Evolutionary conservation across 2,113 vertebrate genomes (phyloP).

Genomic region (Myrmophylax atrothorax): DNA sequence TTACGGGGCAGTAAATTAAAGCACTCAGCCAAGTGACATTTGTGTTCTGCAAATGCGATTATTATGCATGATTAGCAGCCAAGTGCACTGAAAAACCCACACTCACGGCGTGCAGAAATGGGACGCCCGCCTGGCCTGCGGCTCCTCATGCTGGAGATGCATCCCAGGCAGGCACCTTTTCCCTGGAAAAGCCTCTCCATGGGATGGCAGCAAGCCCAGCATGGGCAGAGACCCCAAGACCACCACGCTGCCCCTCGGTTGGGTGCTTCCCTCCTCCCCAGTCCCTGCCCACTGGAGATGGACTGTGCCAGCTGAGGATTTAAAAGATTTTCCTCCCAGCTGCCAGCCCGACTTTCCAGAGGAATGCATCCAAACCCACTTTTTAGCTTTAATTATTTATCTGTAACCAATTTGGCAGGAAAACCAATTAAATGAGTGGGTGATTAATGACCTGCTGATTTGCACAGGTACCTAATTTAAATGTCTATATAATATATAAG

Average conservation of each 20-base stretch:
- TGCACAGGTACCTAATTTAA: slow-evolving; percentile 72
- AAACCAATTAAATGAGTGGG: slow-evolving; percentile 73
- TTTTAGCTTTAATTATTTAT: slow-evolving; percentile 76
- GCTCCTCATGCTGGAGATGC: fast-evolving
- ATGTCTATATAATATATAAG: slow-evolving; percentile 68
- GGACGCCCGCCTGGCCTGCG: background rate
- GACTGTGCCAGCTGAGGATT: background rate
- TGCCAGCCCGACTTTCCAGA: slow-evolving; percentile 54
- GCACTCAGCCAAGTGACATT: slow-evolving; percentile 73
- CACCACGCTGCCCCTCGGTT: background rate
- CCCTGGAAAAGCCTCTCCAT: background rate
- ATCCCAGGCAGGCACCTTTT: background rate
- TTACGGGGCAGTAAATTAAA: slow-evolving; percentile 72
- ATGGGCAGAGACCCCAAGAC: fast-evolving
- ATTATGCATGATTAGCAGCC: slow-evolving; percentile 75
- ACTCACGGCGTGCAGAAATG: background rate
- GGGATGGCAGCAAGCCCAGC: background rate
- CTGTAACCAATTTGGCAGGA: slow-evolving; percentile 75
- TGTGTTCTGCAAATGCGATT: slow-evolving; percentile 71
- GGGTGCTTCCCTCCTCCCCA: fast-evolving
- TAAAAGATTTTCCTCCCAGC: slow-evolving; percentile 30
- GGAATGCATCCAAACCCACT: slow-evolving; percentile 63
- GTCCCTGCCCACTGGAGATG: fast-evolving
- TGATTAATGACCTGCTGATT: slow-evolving; percentile 72
- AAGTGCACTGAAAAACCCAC: slow-evolving; percentile 65